These are phyloP conservation scores for Odocoileus hemionus DNA, from an alignment of 2,113 vertebrate genomes.

Conservation along the genomic window DNA sequence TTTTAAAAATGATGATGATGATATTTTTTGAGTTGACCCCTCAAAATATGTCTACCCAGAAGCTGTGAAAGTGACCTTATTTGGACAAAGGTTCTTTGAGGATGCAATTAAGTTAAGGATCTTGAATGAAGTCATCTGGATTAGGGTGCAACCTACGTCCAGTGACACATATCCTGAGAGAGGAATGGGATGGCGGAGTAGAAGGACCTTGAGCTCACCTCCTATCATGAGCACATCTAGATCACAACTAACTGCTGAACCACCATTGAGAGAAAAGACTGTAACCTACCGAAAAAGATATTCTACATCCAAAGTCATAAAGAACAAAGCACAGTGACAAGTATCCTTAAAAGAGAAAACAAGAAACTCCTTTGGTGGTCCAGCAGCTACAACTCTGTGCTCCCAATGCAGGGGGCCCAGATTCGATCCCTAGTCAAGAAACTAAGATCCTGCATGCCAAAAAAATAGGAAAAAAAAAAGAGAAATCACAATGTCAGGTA, in stretches of 20 bases:
- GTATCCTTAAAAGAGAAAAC: background rate
- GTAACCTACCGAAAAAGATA: background rate
- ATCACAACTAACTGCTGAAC: background rate
- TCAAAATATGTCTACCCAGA: background rate
- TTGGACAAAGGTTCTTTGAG: background rate
- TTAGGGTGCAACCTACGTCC: no score
- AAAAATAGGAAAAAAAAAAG: background rate
- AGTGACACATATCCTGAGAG: background rate
- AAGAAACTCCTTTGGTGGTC: background rate
- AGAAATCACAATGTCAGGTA: background rate
- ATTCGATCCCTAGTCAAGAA: background rate
- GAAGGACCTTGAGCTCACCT: background rate
- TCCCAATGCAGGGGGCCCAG: background rate
- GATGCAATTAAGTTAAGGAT: background rate
- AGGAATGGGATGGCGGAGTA: background rate
- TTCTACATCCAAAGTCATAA: background rate
- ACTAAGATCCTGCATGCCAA: background rate
- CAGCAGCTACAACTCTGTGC: background rate
- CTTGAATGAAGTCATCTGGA: background rate
- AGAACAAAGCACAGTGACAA: background rate
- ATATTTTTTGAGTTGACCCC: rapidly evolving
- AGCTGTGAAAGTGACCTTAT: background rate
- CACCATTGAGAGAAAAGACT: background rate
- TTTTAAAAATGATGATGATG: background rate
- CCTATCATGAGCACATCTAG: background rate